Base-by-base conservation (phyloP, 2,888 invertebrate species). In the Tipula confusa region DNA sequence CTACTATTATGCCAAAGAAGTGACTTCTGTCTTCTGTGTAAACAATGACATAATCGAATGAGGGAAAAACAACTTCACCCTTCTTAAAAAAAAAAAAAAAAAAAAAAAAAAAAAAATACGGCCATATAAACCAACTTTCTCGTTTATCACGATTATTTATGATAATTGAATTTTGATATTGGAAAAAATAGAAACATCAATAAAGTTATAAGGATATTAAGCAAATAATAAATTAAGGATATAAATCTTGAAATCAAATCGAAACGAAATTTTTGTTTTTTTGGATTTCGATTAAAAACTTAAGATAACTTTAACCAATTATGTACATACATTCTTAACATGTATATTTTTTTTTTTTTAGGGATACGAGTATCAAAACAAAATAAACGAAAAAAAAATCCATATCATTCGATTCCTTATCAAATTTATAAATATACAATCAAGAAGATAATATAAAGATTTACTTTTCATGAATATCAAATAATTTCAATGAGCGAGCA, bases 231-330 rank as follows among this genome's bases (percentile, higher is more conserved):
- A 64, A 64, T 64, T 64, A 64, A 18, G 64, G 64, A 64, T 64
- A 64, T 18, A 64, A 64, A 64, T 64, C 64, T 64, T 24, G 64
- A 64, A 64, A 64, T 64, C 64, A 64, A 64, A 64, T 64, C 18
- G 24, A 64, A 64, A 64, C 24, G 24, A 15, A 24, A 24, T 64
- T 64, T 64, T 64, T 64, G 18, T 18, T n/a, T n/a, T n/a, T n/a
- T n/a, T n/a, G n/a, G n/a, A 43, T 43, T 43, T 64, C 64, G 64
- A 64, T 64, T 64, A 64, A 64, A 64, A 64, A 64, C 64, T 64
- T 64, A 64, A 64, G 64, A 64, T 64, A 64, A 24, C 64, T 64
- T 64, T 64, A 64, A 64, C 64, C 64, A 64, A 64, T 64, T 64
- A n/a, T n/a, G n/a, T n/a, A 64, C 24, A 64, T 64, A 64, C 64